Conservation (phyloP, 2,113 vertebrate species). For the Cathartes aura region DNA sequence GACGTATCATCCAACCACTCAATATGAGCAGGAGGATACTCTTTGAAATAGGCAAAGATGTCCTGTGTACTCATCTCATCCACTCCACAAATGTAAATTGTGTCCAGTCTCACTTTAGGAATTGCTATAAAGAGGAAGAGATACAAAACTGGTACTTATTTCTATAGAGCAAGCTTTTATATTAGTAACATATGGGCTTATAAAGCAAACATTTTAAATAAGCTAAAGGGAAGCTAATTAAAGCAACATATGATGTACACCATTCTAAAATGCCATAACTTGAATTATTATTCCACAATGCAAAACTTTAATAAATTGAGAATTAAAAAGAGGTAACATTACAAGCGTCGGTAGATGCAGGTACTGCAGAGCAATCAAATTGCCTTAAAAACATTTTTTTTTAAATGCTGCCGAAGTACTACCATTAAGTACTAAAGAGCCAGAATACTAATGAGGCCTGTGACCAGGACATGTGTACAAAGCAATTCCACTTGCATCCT, state of each 20-base stretch:
- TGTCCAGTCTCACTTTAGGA: constrained; percentile 89
- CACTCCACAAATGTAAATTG: constrained; percentile 89
- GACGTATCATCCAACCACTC: constrained; percentile 97
- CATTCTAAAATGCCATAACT: not conserved
- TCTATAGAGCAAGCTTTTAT: not conserved
- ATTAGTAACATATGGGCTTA: not conserved
- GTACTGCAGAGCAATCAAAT: not conserved
- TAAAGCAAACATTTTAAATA: not conserved
- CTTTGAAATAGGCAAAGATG: constrained; percentile 93
- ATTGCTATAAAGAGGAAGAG: constrained; percentile 81
- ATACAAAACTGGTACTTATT: not conserved
- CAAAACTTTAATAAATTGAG: not conserved
- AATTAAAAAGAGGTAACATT: not conserved
- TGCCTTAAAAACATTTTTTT: not conserved
- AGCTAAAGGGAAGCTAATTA: not conserved
- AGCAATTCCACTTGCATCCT: not conserved
- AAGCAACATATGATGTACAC: not conserved
- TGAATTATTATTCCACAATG: not conserved
- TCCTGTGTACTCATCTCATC: constrained; percentile 98
- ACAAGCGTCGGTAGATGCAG: not conserved
- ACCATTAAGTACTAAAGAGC: not conserved
- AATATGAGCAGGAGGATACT: constrained; percentile 97
- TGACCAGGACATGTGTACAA: not conserved
- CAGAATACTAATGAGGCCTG: not conserved
- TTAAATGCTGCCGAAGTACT: not conserved